Evolutionary conservation across 2,113 vertebrate species (phyloP).

Genomic region (Plectropomus leopardus): DNA sequence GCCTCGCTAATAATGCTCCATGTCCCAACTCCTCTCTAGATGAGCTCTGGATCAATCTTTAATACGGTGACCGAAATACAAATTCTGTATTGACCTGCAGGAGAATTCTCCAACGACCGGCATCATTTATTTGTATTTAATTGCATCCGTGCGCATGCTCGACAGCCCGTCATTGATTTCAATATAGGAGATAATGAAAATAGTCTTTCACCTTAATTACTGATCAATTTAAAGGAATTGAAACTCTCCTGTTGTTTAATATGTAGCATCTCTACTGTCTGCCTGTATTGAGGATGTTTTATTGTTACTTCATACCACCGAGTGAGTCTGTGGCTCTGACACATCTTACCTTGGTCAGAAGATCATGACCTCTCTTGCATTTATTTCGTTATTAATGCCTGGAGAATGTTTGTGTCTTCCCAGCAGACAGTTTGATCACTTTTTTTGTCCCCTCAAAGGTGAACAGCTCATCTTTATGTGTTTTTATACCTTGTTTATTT

Average conservation of each 20-base stretch:
- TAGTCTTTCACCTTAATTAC: slow-evolving; percentile 31
- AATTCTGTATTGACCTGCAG: slow-evolving; percentile 43
- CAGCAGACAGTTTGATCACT: neutral
- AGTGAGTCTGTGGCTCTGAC: neutral
- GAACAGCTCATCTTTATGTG: neutral
- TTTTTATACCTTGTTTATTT: neutral
- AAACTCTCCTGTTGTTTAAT: slow-evolving; percentile 33
- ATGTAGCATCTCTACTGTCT: slow-evolving; percentile 22
- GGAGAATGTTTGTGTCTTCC: slow-evolving; percentile 24
- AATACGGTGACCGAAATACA: slow-evolving; percentile 27
- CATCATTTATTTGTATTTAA: slow-evolving; percentile 37
- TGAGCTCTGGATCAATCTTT: slow-evolving; percentile 52
- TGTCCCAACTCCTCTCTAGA: slow-evolving; percentile 7
- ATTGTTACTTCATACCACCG: neutral
- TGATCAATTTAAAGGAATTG: slow-evolving; percentile 25
- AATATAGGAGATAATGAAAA: slow-evolving; percentile 37
- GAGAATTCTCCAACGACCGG: neutral
- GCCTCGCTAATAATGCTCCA: neutral
- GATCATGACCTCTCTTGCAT: neutral
- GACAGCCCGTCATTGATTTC: slow-evolving; percentile 25
- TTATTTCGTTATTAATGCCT: slow-evolving; percentile 20
- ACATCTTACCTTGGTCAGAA: slow-evolving; percentile 1
- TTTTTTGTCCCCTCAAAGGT: neutral
- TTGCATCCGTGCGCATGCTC: slow-evolving; percentile 10
- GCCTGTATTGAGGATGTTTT: neutral